A percentile compares a stretch with the other conserved stretches of the same genome.
phyloP scores from a whole-genome alignment of 2,113 vertebrate species.

The Macroglossus sobrinus region DNA sequence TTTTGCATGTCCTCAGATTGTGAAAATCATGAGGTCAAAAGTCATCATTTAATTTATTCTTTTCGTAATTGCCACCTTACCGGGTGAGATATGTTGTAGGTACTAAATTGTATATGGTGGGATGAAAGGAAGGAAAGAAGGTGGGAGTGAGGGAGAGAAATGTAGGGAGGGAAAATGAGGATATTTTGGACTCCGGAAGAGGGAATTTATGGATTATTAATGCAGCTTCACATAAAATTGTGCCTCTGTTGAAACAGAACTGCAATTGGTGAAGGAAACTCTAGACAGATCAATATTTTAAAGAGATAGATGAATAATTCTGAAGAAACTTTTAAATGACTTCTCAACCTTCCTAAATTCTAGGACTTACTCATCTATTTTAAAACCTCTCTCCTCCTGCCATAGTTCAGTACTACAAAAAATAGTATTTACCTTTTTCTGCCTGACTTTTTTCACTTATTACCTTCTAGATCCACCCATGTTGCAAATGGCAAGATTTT shows the following conservation, averaged over 20 bases:
- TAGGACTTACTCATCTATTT: slow-evolving; percentile 46
- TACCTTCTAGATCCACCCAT: no score
- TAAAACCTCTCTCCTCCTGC: slow-evolving; percentile 37
- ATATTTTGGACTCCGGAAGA: not conserved
- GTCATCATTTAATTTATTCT: not conserved
- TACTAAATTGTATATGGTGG: not conserved
- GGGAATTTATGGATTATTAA: not conserved
- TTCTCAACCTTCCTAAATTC: slow-evolving; percentile 61
- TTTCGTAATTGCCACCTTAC: not conserved
- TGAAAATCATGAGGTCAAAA: not conserved
- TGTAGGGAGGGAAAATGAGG: accelerated
- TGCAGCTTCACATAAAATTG: not conserved
- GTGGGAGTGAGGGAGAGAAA: not conserved
- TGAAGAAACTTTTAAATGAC: slow-evolving; percentile 62
- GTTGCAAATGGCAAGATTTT: no score
- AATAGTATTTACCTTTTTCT: slow-evolving; percentile 8
- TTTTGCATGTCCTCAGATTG: not conserved
- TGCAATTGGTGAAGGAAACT: not conserved
- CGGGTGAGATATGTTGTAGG: not conserved
- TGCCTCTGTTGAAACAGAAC: slow-evolving; percentile 17
- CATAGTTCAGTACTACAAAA: slow-evolving; percentile 51
- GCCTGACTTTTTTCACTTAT: no score
- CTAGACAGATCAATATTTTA: slow-evolving; percentile 69
- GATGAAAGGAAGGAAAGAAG: not conserved
- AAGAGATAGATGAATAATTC: slow-evolving; percentile 62